Evolutionary conservation across 2,888 invertebrate species (phyloP).

Genomic region (Xestia c-nigrum): DNA sequence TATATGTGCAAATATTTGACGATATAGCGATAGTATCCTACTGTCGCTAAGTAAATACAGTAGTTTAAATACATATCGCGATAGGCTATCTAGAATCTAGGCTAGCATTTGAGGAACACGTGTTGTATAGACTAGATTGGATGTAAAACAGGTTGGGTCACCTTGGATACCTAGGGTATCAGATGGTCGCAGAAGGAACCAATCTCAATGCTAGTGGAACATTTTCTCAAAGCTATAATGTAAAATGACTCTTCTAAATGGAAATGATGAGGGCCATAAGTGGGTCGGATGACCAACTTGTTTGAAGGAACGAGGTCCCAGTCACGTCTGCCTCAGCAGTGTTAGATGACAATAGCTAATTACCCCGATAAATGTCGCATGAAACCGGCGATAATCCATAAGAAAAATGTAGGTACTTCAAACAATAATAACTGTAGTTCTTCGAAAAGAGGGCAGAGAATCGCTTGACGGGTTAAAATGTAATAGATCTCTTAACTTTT

Average conservation of each 20-base stretch:
- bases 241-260: background rate
- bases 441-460: background rate
- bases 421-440: background rate
- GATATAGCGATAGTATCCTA: slow-evolving; percentile 41
- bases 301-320: background rate
- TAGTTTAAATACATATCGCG: slow-evolving; percentile 29
- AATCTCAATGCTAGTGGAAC: background rate
- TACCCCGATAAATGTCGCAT: background rate
- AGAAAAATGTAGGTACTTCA: background rate
- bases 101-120: slow-evolving; percentile 6
- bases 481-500: background rate
- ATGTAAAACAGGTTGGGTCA: background rate
- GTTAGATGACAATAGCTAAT: background rate
- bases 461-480: background rate
- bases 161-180: background rate
- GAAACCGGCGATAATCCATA: background rate
- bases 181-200: background rate
- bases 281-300: background rate
- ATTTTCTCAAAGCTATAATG: background rate
- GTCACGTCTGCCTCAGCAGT: slow-evolving; percentile 2
- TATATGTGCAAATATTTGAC: slow-evolving; percentile 49
- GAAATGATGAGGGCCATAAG: background rate
- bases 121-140: slow-evolving; percentile 11
- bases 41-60: slow-evolving; percentile 39
- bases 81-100: slow-evolving; percentile 14